Base-by-base conservation (phyloP, 2,113 vertebrate genomes). In the Vulpes ferrilata region DNA sequence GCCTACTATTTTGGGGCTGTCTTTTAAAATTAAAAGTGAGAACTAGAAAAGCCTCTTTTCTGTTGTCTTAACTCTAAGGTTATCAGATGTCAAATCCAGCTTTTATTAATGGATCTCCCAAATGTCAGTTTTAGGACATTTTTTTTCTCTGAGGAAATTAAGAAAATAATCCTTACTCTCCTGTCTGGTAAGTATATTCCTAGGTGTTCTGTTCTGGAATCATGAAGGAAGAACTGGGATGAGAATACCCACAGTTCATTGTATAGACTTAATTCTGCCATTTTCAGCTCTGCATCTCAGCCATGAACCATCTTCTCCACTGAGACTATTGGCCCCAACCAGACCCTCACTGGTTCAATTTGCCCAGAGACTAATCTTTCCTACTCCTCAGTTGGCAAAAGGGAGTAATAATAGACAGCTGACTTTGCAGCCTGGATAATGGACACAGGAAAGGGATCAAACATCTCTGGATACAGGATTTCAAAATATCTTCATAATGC, bases 51-150 rank as follows among this genome's bases (percentile, higher is more conserved):
- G 12, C 43, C 32, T 86, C 53, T 89, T 5, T 88, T 93, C 17
- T 90, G 85, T 65, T 94, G n/a, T 67, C 62, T 59, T 84, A 96
- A 93, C 16, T 93, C 30, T 64, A 30, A n/a, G 15, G 53, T 71
- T 96, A 83, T 86, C 83, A 23, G 19, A 78, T 92, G 19, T 89
- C 60, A 88, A 73, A 81, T 76, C 8, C 60, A 67, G 25, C 48
- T 92, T 88, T 96, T 93, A 95, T 86, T 97, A 86, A 71, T 30
- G 12, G 35, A 78, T 73, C 22, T 78, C 60, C 7, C 35, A 85
- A 55, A 48, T 93, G 32, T 55, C 10, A 83, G 13, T 89, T 81
- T 83, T 79, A 93, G 60, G 38, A 69, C 2, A 22, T 76, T 87
- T 53, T 85, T 57, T 48, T 55, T n/a, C 64, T 90, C 22, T 73